These are phyloP conservation scores for Drosophila seclusa DNA, from an alignment of 2,888 invertebrate genomes.

Conservation along the genomic window DNA sequence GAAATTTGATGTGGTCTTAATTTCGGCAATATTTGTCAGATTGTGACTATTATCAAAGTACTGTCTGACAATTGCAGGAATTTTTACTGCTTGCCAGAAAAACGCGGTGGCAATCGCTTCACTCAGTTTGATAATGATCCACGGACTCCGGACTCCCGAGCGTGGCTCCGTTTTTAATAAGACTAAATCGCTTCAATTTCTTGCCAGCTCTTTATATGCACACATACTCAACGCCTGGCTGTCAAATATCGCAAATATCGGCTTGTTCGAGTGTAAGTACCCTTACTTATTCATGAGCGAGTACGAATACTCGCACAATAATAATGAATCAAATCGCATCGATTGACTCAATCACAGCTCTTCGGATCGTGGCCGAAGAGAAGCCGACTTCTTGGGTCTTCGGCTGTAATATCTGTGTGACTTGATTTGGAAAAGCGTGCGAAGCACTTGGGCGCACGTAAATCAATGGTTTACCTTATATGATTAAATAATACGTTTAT, in stretches of 20 bases:
- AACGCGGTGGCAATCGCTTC: slow-evolving; percentile 1
- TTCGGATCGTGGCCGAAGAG: slow-evolving; percentile 16
- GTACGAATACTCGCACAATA: slow-evolving; percentile 15
- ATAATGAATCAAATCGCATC: slow-evolving; percentile 21
- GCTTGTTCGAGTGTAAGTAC: slow-evolving; percentile 8
- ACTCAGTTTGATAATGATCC: slow-evolving; percentile 33
- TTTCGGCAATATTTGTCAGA: slow-evolving; percentile 1
- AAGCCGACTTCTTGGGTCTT: slow-evolving; percentile 8
- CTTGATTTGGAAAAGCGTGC: slow-evolving; percentile 22
- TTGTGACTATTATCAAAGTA: slow-evolving; percentile 3
- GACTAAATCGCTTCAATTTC: slow-evolving; percentile 72
- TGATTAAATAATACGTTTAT: slow-evolving; percentile 6
- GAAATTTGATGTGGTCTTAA: slow-evolving; percentile 49
- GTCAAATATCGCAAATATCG: not conserved
- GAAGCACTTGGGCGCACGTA: slow-evolving; percentile 12
- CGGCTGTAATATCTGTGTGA: slow-evolving; percentile 8
- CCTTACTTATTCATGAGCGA: slow-evolving; percentile 19
- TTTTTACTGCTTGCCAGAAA: not conserved
- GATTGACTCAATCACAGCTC: slow-evolving; percentile 44
- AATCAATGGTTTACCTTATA: slow-evolving; percentile 11
- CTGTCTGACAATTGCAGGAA: not conserved
- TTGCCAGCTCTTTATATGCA: slow-evolving; percentile 68
- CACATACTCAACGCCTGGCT: slow-evolving; percentile 36
- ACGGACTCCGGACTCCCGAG: slow-evolving; percentile 47
- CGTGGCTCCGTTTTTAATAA: slow-evolving; percentile 58